Conservation (phyloP, 2,113 vertebrate species). For the Suncus etruscus region DNA sequence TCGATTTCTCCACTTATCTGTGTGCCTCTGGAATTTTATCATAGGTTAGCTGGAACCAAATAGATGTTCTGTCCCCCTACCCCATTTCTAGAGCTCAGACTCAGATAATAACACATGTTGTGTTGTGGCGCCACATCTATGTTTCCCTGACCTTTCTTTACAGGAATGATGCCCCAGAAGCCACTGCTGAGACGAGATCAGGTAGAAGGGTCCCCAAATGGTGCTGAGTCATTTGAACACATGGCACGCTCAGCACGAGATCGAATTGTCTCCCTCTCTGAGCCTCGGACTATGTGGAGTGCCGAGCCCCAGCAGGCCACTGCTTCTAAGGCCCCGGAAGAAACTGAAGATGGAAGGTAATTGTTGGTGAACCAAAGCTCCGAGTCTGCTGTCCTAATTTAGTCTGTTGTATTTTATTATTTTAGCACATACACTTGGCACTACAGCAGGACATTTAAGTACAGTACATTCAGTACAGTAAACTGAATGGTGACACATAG, state of each 20-base stretch:
- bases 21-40: slow-evolving; percentile 17
- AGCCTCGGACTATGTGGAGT: slow-evolving; percentile 95
- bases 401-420: slow-evolving; percentile 7
- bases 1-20: background rate
- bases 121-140: background rate
- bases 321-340: slow-evolving; percentile 92
- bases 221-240: slow-evolving; percentile 96
- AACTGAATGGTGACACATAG: background rate
- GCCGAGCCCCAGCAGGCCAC: slow-evolving; percentile 91
- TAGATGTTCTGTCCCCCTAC: background rate
- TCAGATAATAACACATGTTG: background rate
- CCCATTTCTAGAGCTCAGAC: no score
- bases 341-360: slow-evolving; percentile 91
- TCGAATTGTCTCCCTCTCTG: slow-evolving; percentile 90
- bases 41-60: background rate
- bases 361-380: background rate
- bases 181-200: slow-evolving; percentile 96
- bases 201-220: slow-evolving; percentile 92
- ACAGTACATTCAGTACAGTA: background rate
- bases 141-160: slow-evolving; percentile 39
- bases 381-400: background rate
- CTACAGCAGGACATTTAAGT: slow-evolving; percentile 2
- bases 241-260: slow-evolving; percentile 93
- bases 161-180: slow-evolving; percentile 97
- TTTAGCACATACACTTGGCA: background rate